Evolutionary conservation across 2,888 invertebrate genomes (phyloP), one percentile per base, ranked within the genome.

Genomic region (Drosophila longiperda): DNA sequence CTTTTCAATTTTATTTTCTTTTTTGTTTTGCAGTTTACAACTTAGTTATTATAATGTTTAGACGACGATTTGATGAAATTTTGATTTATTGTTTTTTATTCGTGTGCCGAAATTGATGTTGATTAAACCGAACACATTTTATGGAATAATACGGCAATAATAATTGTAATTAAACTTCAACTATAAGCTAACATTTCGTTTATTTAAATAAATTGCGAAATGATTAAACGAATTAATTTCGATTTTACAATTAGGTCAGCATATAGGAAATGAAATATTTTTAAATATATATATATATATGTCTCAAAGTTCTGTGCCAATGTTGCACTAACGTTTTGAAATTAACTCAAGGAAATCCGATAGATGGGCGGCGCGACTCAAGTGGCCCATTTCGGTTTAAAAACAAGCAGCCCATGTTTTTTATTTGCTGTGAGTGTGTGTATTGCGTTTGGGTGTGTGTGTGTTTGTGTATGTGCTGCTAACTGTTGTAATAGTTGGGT

Each of bases 161-260:
- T 57, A 48, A 66, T 66, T 70, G 49, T 62, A 71, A 49, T 63
- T 70, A 38, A 73, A 70, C 62, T 71, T 82, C 29, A 75, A 82
- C 80, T 82, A 80, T 73, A 72, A 58, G 36, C 78, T 82, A 82
- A 63, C 65, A 73, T 77, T 83, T 87, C 60, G 73, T 83, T 83
- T 72, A 57, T 64, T 66, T 66, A 77, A 73, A 71, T 62, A 53
- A 73, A 53, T 73, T 70, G 55, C 62, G 55, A 66, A 78, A 63
- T 64, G 42, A 66, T 54, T 55, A 53, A 77, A 66, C 72, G 71
- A 73, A 63, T 52, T 54, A 70, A 66, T 72, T 63, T 49, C 26
- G n/a, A 54, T 52, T 53, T 57, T 60, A 48, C 55, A 66, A 66
- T 68, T 42, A 12, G 52, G 57, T 36, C 20, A 48, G 54, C 60